Base-by-base conservation (phyloP, 1,140 invertebrate species). In the Leptonema lineaticorne region DNA sequence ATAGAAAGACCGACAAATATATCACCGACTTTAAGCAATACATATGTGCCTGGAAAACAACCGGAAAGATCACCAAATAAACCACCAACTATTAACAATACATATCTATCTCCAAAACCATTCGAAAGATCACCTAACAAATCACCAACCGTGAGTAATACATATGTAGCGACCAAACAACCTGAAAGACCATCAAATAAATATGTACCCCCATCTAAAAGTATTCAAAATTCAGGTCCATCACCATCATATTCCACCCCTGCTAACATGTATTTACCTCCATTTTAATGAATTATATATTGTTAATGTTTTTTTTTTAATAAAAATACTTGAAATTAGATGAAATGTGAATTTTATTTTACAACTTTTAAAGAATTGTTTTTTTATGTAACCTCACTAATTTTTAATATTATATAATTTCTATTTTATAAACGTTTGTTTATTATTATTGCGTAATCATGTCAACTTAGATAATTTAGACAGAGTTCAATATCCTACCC, bases 111-210 rank as follows among this genome's bases (percentile, higher is more conserved):
- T 41, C 50, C 48, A 37, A 22, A 22, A 53, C 41, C 46, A 8
- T 37, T 41, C 8, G 33, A 46, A 64, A 16, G 16, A 41, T 16
- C 37, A 14, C 11, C 2, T 41, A 41, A 11, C 37, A 41, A 41
- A 41, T n/a, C n/a, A n/a, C n/a, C n/a, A n/a, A n/a, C n/a, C n/a
- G n/a, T n/a, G 76, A 77, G 73, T 78, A 79, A 75, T 75, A 80
- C 77, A 78, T 80, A 28, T 74, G 73, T 74, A 76, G 77, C 74
- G 69, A 73, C 71, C 27, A 16, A 24, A n/a, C 56, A 20, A 74
- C 73, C 28, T 4, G 6, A 7, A 20, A 18, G 11, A 18, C 62
- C 62, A 8, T 18, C 26, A 16, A 64, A 50, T 18, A 64, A 64
- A 46, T 64, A 64, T 24, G 24, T 64, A 20, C 62, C 62, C 1